phyloP scores from a whole-genome alignment of 2,113 vertebrate genomes.

The Panthera uncia region DNA sequence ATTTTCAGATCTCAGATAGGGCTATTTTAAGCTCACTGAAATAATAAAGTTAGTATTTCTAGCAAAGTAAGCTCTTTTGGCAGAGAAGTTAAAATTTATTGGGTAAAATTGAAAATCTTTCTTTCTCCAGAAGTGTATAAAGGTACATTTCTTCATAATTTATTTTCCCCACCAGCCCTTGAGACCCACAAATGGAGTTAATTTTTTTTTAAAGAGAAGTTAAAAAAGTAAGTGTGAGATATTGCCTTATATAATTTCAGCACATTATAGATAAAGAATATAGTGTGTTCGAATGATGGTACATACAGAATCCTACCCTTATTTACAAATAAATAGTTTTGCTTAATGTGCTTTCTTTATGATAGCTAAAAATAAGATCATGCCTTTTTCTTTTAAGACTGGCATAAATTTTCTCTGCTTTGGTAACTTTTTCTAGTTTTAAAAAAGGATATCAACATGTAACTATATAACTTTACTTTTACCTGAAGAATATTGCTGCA shows the following conservation, averaged over 20 bases:
- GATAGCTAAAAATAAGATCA: background rate
- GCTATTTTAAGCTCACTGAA: background rate
- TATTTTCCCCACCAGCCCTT: background rate
- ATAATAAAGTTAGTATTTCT: slow-evolving; percentile 16
- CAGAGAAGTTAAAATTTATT: background rate
- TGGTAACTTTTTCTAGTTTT: background rate
- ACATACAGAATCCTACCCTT: background rate
- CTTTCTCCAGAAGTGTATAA: background rate
- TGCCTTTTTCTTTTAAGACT: background rate
- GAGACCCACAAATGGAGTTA: background rate
- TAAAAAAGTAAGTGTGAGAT: background rate
- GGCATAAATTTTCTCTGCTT: background rate
- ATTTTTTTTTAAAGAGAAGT: background rate
- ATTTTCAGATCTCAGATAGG: slow-evolving; percentile 15
- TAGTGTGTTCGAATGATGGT: background rate
- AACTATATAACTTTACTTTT: background rate
- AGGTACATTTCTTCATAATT: background rate
- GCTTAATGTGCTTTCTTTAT: background rate
- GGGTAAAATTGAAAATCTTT: background rate
- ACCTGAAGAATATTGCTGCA: background rate
- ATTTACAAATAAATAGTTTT: background rate
- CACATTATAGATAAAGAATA: background rate
- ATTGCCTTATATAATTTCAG: background rate
- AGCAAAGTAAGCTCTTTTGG: background rate
- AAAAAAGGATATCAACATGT: background rate